Conservation (phyloP, 1,140 invertebrate genomes). For the Caerostris extrusa region DNA sequence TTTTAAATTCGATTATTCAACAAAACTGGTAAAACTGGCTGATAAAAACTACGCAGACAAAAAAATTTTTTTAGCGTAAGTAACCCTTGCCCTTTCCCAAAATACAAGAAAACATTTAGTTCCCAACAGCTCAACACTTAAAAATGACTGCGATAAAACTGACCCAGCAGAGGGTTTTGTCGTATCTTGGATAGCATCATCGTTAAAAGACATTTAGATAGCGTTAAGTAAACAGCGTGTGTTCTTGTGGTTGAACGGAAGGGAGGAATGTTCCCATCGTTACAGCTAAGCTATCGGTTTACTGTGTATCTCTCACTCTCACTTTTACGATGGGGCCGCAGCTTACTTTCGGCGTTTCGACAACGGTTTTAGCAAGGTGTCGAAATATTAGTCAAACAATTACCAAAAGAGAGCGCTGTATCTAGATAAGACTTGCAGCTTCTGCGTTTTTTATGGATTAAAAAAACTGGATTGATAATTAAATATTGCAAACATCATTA, state of each 20-base stretch:
- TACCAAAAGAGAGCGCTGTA: neutral
- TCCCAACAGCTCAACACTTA: neutral
- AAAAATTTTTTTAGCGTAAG: too few relatives aligned
- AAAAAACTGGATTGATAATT: neutral
- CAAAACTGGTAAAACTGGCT: too few relatives aligned
- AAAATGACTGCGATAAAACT: neutral
- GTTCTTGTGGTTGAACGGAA: neutral
- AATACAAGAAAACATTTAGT: too few relatives aligned
- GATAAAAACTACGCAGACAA: too few relatives aligned
- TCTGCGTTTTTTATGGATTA: neutral
- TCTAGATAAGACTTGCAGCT: slow-evolving; percentile 1
- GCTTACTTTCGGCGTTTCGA: slow-evolving; percentile 14
- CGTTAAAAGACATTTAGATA: slow-evolving; percentile 69
- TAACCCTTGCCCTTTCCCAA: too few relatives aligned
- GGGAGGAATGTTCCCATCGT: neutral
- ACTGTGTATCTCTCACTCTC: neutral
- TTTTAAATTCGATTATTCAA: too few relatives aligned
- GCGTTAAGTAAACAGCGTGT: slow-evolving; percentile 29
- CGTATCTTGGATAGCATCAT: neutral
- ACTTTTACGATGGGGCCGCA: slow-evolving; percentile 1
- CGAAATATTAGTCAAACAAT: slow-evolving; percentile 45
- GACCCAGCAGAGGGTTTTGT: neutral
- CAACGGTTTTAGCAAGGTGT: slow-evolving; percentile 11
- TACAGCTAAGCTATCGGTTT: neutral
- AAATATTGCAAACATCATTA: too few relatives aligned